Evolutionary conservation across 2,888 invertebrate genomes (phyloP), one percentile per base, ranked within the genome.

Genomic region (Coleophora flavipennella): DNA sequence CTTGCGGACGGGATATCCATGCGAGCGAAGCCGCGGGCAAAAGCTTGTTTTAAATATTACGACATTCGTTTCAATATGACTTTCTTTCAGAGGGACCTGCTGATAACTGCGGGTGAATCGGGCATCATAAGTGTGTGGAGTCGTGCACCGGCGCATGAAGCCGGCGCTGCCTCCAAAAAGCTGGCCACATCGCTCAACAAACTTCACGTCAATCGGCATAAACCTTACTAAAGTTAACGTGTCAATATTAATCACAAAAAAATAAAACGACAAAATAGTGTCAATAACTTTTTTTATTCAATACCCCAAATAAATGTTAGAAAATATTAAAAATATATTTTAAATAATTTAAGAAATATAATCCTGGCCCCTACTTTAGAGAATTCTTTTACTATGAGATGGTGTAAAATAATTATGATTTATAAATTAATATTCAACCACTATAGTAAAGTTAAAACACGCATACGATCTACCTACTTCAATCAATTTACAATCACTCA

Each of bases 91-190:
- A 80, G 76, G 20, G 88, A 90, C 48, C 46, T 88, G 13, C 64
- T 93, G 35, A 62, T 93, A 44, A 92, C 92, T 8, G 89, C 89
- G 13, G 93, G 93, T 3, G 93, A 94, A 75, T 70, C 85, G n/a
- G 91, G 91, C 10, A 69, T 88, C 32, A 55, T 93, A 9, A 87
- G 88, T 55, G 70, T 90, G 32, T 93, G 93, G 93, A 34, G n/a
- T n/a, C n/a, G n/a, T n/a, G 42, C 28, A 46, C 14, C 2, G 33
- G 32, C 26, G 46, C 34, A 2, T n/a, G 11, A n/a, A 25, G 45
- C 35, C 8, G 46, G 11, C 29, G 29, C 29, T 10, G 29, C 6
- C 20, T 20, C 20, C 20, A 20, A 20, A 20, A 20, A 20, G 20
- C 20, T 20, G 20, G 6, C 20, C 3, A 20, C 3, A 20, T 20